Percentiles rank a stretch among this genome's conserved stretches.
Evolutionary conservation across 2,797 vertebrate genomes (phyloP).

Genomic region (Aratinga solstitialis): DNA sequence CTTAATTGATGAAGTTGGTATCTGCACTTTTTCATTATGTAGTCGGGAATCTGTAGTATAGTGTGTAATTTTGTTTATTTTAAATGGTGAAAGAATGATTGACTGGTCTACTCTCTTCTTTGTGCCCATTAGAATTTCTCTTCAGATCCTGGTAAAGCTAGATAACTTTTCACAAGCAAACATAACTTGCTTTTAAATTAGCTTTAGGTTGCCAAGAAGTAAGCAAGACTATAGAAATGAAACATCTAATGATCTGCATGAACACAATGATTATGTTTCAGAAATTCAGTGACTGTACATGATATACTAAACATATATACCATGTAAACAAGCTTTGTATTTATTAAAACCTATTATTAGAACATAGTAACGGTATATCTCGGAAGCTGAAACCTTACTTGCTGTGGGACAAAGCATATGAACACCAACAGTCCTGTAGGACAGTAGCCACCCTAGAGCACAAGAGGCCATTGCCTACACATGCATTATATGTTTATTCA

Average conservation of each 20-base stretch:
- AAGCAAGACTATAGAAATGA: slow-evolving; percentile 64
- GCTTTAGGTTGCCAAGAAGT: slow-evolving; percentile 72
- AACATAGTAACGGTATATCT: slow-evolving; percentile 68
- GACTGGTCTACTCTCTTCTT: slow-evolving; percentile 76
- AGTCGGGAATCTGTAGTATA: slow-evolving; percentile 71
- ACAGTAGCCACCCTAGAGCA: slow-evolving; percentile 70
- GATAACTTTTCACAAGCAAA: slow-evolving; percentile 48
- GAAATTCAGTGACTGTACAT: slow-evolving; percentile 73
- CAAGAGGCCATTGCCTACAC: slow-evolving; percentile 68
- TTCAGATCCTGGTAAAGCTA: slow-evolving; percentile 69
- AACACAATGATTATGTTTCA: slow-evolving; percentile 72
- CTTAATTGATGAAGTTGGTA: slow-evolving; percentile 73
- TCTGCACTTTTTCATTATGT: slow-evolving; percentile 79
- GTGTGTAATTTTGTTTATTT: slow-evolving; percentile 74
- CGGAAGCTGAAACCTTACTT: slow-evolving; percentile 58
- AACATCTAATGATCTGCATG: slow-evolving; percentile 77
- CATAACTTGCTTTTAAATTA: slow-evolving; percentile 75
- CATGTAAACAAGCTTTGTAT: slow-evolving; percentile 73
- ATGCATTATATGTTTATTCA: slow-evolving; percentile 63
- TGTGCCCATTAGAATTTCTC: slow-evolving; percentile 71
- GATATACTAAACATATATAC: slow-evolving; percentile 74
- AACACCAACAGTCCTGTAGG: slow-evolving; percentile 60
- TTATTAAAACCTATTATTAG: slow-evolving; percentile 74
- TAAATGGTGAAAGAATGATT: slow-evolving; percentile 72
- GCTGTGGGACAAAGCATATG: slow-evolving; percentile 52